These are phyloP conservation scores for Phalacrocorax pelagicus DNA, from an alignment of 2,113 vertebrate species.

Conservation along the genomic window DNA sequence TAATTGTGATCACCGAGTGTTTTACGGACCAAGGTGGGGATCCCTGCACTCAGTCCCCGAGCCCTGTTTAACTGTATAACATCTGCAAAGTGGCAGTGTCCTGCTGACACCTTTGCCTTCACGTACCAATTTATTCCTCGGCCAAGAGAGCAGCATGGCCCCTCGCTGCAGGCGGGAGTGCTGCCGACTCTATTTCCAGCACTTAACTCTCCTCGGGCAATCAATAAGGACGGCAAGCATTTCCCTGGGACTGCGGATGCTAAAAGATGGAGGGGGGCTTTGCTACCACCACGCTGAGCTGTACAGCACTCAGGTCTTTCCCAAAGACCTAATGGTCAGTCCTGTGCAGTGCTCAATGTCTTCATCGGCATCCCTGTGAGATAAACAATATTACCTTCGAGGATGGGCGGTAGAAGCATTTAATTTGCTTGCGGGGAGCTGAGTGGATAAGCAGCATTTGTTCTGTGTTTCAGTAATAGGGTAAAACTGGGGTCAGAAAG, in stretches of 20 bases:
- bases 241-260: not conserved
- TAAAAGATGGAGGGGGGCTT: not conserved
- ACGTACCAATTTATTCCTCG: rapidly evolving
- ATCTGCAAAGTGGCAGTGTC: not conserved
- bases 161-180: not conserved
- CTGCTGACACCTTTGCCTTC: not conserved
- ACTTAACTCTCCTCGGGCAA: not conserved
- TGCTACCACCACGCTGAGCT: not conserved
- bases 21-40: not conserved
- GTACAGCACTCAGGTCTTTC: not conserved
- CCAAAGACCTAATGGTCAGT: not conserved
- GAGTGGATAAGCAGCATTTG: not conserved
- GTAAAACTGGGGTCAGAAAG: not conserved
- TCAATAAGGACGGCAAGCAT: not conserved
- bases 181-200: not conserved
- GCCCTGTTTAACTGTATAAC: not conserved
- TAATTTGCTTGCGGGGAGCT: not conserved
- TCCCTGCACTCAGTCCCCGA: rapidly evolving
- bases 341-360: not conserved
- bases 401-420: not conserved
- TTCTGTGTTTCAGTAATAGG: not conserved
- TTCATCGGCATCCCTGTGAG: not conserved
- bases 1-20: not conserved
- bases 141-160: rapidly evolving
- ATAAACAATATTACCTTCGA: not conserved